Evolutionary conservation across 2,888 invertebrate genomes (phyloP).

Genomic region (Netelia fuscicornis): DNA sequence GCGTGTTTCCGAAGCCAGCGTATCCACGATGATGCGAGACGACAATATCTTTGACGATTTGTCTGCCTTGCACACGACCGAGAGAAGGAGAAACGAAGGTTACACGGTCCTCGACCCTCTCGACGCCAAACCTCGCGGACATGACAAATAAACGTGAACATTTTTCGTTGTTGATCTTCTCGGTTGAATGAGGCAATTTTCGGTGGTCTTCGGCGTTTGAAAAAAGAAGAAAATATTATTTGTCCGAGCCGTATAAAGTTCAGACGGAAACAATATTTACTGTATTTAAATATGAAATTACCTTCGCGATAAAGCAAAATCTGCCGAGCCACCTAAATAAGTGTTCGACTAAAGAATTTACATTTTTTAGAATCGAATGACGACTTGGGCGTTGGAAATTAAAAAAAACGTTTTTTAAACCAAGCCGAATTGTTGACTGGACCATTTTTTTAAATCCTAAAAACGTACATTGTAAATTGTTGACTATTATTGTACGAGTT

Average conservation of each 20-base stretch:
- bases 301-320: not conserved
- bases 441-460: no score
- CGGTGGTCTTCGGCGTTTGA: not conserved
- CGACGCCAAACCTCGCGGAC: conserved; percentile 14
- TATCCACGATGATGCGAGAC: conserved; percentile 41
- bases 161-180: conserved; percentile 42
- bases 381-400: no score
- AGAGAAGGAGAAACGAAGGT: conserved; percentile 54
- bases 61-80: conserved; percentile 17
- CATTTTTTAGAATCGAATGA: no score
- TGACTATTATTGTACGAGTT: no score
- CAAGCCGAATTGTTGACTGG: no score
- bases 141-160: conserved; percentile 40
- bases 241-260: not conserved
- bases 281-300: not conserved
- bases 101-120: conserved; percentile 62
- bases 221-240: conserved; percentile 17
- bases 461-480: no score
- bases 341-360: no score
- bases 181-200: not conserved
- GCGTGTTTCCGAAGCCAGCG: conserved; percentile 35
- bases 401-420: no score
- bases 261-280: no score
- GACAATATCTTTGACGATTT: conserved; percentile 33
- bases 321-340: no score